Conservation (phyloP, 1,140 invertebrate species). For the Arctopsyche grandis region DNA sequence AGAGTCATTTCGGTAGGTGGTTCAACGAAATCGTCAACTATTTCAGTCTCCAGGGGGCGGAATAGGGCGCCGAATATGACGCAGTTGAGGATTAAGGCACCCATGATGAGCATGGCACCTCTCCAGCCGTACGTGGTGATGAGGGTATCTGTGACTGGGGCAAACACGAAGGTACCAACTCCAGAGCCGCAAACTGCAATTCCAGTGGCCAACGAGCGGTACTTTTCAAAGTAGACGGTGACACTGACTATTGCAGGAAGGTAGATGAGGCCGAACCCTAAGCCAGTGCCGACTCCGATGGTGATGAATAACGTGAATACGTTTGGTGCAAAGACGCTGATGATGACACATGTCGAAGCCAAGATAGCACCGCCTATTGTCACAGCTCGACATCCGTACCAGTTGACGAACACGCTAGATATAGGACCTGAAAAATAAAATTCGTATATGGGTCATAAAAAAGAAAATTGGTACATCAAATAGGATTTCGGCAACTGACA, state of each 20-base stretch:
- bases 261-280: constrained; percentile 95
- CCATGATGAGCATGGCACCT: constrained; percentile 81
- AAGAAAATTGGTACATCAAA: neutral
- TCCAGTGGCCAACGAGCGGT: constrained; percentile 86
- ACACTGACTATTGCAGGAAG: constrained; percentile 95
- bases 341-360: constrained; percentile 77
- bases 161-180: constrained; percentile 85
- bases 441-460: neutral
- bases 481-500: neutral
- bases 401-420: constrained; percentile 91
- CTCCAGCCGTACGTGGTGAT: constrained; percentile 75
- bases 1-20: constrained; percentile 58
- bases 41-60: constrained; percentile 69
- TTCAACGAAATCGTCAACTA: constrained; percentile 60
- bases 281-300: constrained; percentile 87
- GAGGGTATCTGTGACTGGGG: constrained; percentile 78
- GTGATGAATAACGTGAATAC: constrained; percentile 86
- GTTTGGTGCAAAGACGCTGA: constrained; percentile 80
- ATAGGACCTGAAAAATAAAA: constrained; percentile 81
- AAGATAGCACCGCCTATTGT: constrained; percentile 88
- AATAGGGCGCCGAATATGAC: constrained; percentile 87
- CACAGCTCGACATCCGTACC: constrained; percentile 89
- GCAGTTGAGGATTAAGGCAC: constrained; percentile 84
- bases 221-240: constrained; percentile 93
- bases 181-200: constrained; percentile 96